Conservation (phyloP, 2,797 vertebrate species). For the Stomatorhinus walkeri region DNA sequence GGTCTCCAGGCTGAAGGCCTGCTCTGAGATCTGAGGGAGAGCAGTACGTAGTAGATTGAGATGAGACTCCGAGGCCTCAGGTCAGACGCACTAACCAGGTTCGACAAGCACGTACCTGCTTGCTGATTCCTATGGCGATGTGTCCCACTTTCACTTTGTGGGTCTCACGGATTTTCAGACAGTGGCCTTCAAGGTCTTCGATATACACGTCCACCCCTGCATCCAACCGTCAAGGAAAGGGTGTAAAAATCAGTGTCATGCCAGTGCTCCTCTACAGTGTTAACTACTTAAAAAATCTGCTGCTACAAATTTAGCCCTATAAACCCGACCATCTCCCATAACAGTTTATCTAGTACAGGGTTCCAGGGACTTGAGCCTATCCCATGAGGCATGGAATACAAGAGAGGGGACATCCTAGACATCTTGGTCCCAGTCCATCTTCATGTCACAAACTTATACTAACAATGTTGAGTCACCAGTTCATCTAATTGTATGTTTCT, state of each 20-base stretch:
- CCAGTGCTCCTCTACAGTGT: neutral
- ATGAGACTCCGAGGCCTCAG: neutral
- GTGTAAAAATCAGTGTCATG: neutral
- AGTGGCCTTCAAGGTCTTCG: constrained; percentile 72
- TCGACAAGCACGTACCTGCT: constrained; percentile 71
- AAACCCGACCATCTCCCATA: neutral
- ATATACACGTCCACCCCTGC: constrained; percentile 86
- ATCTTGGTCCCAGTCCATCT: neutral
- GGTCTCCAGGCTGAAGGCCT: constrained; percentile 82
- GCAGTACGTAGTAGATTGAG: neutral
- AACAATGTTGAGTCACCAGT: neutral
- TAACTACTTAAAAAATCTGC: neutral
- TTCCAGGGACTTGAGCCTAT: neutral
- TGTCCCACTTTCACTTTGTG: constrained; percentile 85
- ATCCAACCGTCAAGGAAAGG: constrained; percentile 7
- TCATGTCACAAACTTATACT: neutral
- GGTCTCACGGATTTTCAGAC: constrained; percentile 80
- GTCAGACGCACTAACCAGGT: neutral
- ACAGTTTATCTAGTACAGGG: neutral
- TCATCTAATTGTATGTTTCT: neutral
- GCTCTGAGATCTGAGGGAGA: constrained; percentile 71
- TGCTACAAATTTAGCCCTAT: neutral
- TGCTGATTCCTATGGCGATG: constrained; percentile 88
- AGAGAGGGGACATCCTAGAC: neutral
- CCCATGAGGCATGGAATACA: neutral